A percentile compares a stretch with the other conserved stretches of the same genome.
Evolutionary conservation across 1,140 invertebrate genomes (phyloP).

Genomic region (Heliconius himera): DNA sequence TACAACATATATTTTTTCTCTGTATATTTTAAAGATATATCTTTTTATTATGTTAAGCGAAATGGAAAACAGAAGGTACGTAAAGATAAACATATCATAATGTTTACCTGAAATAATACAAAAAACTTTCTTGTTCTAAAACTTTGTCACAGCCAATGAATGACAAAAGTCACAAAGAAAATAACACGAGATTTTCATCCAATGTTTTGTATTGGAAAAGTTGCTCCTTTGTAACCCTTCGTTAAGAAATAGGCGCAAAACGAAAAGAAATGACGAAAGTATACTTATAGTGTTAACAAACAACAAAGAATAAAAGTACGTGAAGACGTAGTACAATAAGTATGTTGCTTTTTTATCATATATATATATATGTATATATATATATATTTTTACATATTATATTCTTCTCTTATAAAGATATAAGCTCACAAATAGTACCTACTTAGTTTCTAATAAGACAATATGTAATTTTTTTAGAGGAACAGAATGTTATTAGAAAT

Average conservation of each 20-base stretch:
- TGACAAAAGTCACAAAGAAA: slow-evolving; percentile 12
- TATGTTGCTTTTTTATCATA: no score
- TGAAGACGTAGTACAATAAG: neutral
- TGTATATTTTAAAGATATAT: no score
- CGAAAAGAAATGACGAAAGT: neutral
- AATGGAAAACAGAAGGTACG: no score
- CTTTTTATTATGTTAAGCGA: no score
- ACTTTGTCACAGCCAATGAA: neutral
- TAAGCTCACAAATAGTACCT: no score
- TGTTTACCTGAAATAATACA: neutral
- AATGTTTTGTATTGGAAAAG: slow-evolving; percentile 26
- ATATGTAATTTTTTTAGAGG: no score
- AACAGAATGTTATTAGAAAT: no score
- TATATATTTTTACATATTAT: no score
- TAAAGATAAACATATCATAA: neutral
- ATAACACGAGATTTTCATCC: slow-evolving; percentile 22
- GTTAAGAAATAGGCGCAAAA: neutral
- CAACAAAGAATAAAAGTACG: neutral
- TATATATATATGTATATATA: no score
- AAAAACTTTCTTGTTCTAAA: neutral
- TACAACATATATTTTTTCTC: no score
- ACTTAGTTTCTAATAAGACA: no score
- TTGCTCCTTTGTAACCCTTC: slow-evolving; percentile 26
- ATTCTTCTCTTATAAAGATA: neutral
- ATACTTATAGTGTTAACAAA: neutral